These are phyloP conservation scores for Sialia sialis DNA, from an alignment of 2,113 vertebrate genomes.

Conservation along the genomic window DNA sequence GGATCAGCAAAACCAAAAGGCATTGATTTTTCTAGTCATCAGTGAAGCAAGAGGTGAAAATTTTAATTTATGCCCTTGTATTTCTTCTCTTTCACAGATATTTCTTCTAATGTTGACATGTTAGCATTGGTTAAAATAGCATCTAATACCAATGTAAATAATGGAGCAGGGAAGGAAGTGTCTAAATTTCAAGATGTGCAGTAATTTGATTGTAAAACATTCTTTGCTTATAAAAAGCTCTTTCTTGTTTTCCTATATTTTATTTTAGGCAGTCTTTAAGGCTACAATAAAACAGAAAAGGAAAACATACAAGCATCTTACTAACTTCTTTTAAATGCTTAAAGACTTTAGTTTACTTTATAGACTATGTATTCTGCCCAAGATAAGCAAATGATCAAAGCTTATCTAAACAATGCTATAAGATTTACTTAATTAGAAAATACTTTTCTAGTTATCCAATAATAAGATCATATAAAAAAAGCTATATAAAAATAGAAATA, in stretches of 20 bases:
- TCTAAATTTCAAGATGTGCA: background rate
- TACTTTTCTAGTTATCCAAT: background rate
- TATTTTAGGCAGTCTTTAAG: background rate
- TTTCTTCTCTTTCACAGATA: background rate
- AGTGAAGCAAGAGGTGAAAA: background rate
- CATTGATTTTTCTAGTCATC: slow-evolving; percentile 7
- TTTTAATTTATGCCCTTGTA: background rate
- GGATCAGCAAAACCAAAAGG: slow-evolving; percentile 1
- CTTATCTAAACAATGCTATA: background rate
- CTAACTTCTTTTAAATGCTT: background rate
- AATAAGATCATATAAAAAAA: background rate
- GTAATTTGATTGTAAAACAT: background rate
- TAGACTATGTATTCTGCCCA: background rate
- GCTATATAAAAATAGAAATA: background rate
- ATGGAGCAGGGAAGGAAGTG: background rate
- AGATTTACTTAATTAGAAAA: slow-evolving; percentile 3
- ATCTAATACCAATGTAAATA: background rate
- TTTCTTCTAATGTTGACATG: background rate
- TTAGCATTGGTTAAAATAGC: background rate
- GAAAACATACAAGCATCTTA: background rate
- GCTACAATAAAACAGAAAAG: background rate
- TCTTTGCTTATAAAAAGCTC: background rate
- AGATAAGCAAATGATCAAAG: background rate
- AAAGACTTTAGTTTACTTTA: background rate
- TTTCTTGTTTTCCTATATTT: background rate